Evolutionary conservation across 2,113 vertebrate genomes (phyloP).

Genomic region (Dunckerocampus dactyliophorus): DNA sequence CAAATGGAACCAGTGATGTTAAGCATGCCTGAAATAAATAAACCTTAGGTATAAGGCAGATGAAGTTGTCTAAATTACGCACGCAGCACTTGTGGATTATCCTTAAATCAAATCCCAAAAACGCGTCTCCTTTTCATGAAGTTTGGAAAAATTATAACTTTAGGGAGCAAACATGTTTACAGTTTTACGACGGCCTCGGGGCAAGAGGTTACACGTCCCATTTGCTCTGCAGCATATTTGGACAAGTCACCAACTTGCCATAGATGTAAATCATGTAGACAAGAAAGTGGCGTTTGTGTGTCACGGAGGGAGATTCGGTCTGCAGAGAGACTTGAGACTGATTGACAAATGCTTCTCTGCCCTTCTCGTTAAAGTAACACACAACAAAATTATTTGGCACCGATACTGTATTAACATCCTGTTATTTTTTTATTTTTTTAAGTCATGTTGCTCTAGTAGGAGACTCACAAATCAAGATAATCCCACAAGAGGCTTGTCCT

Average conservation of each 20-base stretch:
- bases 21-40: too few relatives aligned
- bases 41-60: too few relatives aligned
- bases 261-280: not conserved
- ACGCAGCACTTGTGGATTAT: too few relatives aligned
- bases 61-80: too few relatives aligned
- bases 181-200: not conserved
- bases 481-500: slow-evolving; percentile 69
- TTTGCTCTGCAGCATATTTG: slow-evolving; percentile 1
- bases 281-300: slow-evolving; percentile 15
- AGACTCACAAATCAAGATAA: slow-evolving; percentile 61
- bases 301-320: slow-evolving; percentile 21
- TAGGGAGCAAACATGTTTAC: not conserved
- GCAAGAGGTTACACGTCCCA: not conserved
- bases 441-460: slow-evolving; percentile 54
- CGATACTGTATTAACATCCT: slow-evolving; percentile 6
- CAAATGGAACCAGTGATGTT: too few relatives aligned
- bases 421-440: slow-evolving; percentile 20
- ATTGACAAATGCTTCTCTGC: slow-evolving; percentile 57
- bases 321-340: slow-evolving; percentile 30
- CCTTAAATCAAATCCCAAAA: too few relatives aligned
- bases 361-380: slow-evolving; percentile 43
- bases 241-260: not conserved
- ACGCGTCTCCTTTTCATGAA: too few relatives aligned
- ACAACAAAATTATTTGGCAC: slow-evolving; percentile 35
- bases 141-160: not conserved